Base-by-base conservation (phyloP, 30 jellyfish, hydroid and myxozoan species). In the Chironex yamaguchii region DNA sequence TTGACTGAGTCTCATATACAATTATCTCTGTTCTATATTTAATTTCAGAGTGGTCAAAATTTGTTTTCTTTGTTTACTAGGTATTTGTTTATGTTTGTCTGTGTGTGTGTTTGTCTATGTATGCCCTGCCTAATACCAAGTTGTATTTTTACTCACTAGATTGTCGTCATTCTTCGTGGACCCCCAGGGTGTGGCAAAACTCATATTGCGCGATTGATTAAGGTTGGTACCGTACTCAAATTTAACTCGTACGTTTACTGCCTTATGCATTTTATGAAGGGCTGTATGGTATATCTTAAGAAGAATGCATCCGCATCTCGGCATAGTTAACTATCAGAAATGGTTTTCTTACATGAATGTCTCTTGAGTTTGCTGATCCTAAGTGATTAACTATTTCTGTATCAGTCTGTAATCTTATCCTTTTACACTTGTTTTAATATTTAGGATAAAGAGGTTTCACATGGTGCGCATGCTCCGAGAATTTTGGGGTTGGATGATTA, bases 161-260 rank as follows among this genome's bases (percentile, higher is more conserved):
- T 94, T 69, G 99, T 94, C 31, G 84, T 94, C 24, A 94, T 94
- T 25, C 62, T 94, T 54, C 72, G 99, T 13, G 99, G 99, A 21
- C 93, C 92, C 3, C 99, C 99, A n/a, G 99, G 99, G 0, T 89
- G 96, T 52, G 99, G 99, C 23, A 94, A 94, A 81, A 89, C 99
- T 26, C 92, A 83, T 65, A 89, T 94, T 29, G 99, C 99, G 23
- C 76, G 76, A 77, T 48, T 94, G 17, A 94, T 94, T 70, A 94
- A 94, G 91, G 99, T 94, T n/a, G n/a, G n/a, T n/a, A n/a, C n/a
- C n/a, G n/a, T n/a, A n/a, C n/a, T n/a, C n/a, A n/a, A n/a, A n/a
- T n/a, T n/a, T n/a, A n/a, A n/a, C n/a, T n/a, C n/a, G n/a, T n/a
- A n/a, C n/a, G n/a, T n/a, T n/a, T n/a, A n/a, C n/a, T n/a, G n/a